Evolutionary conservation across 2,113 vertebrate genomes (phyloP), one percentile per base, ranked within the genome.

Genomic region (Addax nasomaculatus): DNA sequence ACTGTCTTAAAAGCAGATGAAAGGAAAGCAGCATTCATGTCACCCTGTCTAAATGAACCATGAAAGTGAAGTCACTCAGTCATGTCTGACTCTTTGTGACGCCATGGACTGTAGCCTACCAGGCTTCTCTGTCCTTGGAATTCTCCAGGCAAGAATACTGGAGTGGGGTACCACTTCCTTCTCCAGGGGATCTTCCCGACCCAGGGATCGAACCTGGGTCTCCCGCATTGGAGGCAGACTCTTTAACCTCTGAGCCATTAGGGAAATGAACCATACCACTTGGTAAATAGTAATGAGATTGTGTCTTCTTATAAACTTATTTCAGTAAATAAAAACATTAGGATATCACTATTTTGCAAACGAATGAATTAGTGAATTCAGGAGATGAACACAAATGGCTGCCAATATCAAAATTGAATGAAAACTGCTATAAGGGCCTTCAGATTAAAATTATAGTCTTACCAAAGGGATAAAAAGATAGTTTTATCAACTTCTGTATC

Each of bases 351-450:
- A 15, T 67, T 85, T 70, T 89, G 29, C 60, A 89, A 81, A 67
- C 11, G 5, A n/a, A 21, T 81, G 58, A 70, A 55, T n/a, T 80
- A 43, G 47, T 36, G 4, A 67, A 51, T 67, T 36, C 43, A 88
- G 47, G 16, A 29, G 4, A 64, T 55, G 58, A 89, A 25, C 19
- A n/a, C 23, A 55, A 81, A 81, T 89, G 76, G 11, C 36, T 93
- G 7, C 70, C 45, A 45, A 87, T 30, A 67, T 55, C 21, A 47
- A 89, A 70, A 94, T 9, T 9, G 8, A 81, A 16, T n/a, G 49
- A 89, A 94, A 89, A 93, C 14, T 62, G 39, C 27, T 67, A 55
- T 64, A 21, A 45, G 36, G 64, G 73, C 36, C 73, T 88, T 80
- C 36, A 67, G 85, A 45, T 55, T 21, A 88, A 88, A 67, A 89